These are phyloP conservation scores for Strigamia crassipes DNA, from an alignment of 2,888 invertebrate species.

Conservation along the genomic window DNA sequence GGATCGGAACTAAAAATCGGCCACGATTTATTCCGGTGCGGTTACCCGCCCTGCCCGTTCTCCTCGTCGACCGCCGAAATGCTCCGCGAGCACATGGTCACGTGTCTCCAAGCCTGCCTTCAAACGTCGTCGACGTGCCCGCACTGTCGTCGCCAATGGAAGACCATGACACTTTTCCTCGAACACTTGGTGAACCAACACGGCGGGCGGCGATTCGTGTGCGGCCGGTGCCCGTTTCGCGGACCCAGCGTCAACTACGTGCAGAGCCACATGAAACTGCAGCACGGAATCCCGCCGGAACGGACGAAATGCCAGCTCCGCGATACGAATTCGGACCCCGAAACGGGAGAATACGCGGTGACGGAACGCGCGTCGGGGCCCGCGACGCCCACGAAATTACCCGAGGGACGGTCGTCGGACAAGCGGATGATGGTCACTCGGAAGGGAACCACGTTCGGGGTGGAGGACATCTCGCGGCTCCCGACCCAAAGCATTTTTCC, in stretches of 20 bases:
- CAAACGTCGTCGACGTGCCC: conserved; percentile 27
- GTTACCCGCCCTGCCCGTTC: conserved; percentile 44
- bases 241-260: conserved; percentile 67
- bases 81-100: conserved; percentile 44
- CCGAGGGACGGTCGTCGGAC: background rate
- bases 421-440: background rate
- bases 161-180: conserved; percentile 38
- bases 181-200: conserved; percentile 58
- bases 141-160: conserved; percentile 45
- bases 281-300: conserved; percentile 45
- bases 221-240: conserved; percentile 66
- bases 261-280: conserved; percentile 64
- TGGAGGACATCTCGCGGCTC: conserved; percentile 50
- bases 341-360: conserved; percentile 43
- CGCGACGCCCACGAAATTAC: background rate
- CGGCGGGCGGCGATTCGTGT: conserved; percentile 65
- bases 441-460: conserved; percentile 35
- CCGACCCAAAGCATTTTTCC: conserved; percentile 52
- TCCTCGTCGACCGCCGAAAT: conserved; percentile 41
- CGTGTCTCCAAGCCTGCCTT: background rate
- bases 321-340: conserved; percentile 30
- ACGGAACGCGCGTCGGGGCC: background rate
- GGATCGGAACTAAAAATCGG: conserved; percentile 18
- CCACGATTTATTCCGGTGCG: conserved; percentile 44
- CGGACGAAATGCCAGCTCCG: conserved; percentile 5